phyloP scores from a whole-genome alignment of 2,113 vertebrate species.

The Podarcis raffonei region DNA sequence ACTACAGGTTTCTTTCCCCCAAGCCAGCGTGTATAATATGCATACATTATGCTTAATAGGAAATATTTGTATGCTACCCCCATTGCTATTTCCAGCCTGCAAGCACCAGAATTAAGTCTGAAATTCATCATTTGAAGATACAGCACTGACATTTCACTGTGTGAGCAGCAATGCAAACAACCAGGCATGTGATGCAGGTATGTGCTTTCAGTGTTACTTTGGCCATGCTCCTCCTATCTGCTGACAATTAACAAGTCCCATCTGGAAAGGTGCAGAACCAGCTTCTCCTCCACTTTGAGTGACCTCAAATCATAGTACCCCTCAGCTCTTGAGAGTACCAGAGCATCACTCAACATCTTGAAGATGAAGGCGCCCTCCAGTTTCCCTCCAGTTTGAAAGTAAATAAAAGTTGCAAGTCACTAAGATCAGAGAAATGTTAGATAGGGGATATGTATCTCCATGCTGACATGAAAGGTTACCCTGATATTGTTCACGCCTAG shows the following conservation, averaged over 20 bases:
- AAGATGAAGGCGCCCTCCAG: neutral
- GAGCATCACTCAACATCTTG: neutral
- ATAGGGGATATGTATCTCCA: neutral
- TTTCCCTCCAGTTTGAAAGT: neutral
- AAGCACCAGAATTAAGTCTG: conserved; percentile 2
- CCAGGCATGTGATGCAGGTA: neutral
- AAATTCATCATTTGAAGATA: neutral
- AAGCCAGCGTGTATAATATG: neutral
- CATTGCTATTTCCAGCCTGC: neutral
- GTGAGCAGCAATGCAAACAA: neutral
- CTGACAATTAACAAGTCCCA: neutral
- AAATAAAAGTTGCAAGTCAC: neutral
- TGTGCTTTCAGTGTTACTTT: neutral
- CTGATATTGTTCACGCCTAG: neutral
- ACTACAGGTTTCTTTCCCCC: neutral
- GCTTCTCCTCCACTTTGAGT: conserved; percentile 3
- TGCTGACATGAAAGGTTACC: neutral
- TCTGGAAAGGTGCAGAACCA: neutral
- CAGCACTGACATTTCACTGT: conserved; percentile 5
- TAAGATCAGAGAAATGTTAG: neutral
- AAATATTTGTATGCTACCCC: conserved; percentile 13
- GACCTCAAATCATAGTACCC: neutral
- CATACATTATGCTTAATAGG: conserved; percentile 19
- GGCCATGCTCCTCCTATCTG: neutral
- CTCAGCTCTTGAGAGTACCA: neutral